Evolutionary conservation across 2,888 invertebrate species (phyloP), one percentile per base, ranked within the genome.

Genomic region (Diadegma fenestrale): DNA sequence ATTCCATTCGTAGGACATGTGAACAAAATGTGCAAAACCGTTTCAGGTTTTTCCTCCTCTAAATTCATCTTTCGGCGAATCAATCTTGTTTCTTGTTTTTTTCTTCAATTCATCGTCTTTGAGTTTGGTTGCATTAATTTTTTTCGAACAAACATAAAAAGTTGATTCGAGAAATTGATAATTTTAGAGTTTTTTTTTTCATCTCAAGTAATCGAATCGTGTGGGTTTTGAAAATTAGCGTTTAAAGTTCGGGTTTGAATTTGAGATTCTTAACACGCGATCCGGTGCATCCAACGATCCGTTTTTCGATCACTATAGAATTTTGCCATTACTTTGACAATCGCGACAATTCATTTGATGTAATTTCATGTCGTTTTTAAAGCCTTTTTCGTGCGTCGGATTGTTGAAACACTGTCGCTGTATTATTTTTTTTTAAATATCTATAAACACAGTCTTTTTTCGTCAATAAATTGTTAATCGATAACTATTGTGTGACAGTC

Each of bases 51-150:
- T 76, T 64, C 64, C 17, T 33, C 17, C n/a, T 69, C 45, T 64
- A 61, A 61, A 30, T 54, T 19, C 48, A 81, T 73, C 69, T 82
- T 85, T 82, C 80, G 83, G 72, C 80, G 81, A 86, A 81, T 84
- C 71, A 54, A 82, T 72, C 51, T 77, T 72, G 63, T 77, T 48
- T 76, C 30, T 45, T 26, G 26, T 30, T 68, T 68, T 54, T 30
- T 51, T 45, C 43, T 66, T 43, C n/a, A n/a, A n/a, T 82, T 63
- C 14, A 19, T 76, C 48, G 41, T 41, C 12, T 19, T 41, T 43
- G 14, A 43, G 12, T 22, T 22, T 19, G 26, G 14, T 5, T 6
- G 1, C 12, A 22, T 26, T 14, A 26, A 26, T 14, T 51, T 14
- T 58, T 14, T 4, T 3, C 3, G 26, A 58, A 4, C 14, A 58